These are phyloP conservation scores for Drosophila pachea DNA, from an alignment of 1,140 invertebrate genomes.

Conservation along the genomic window DNA sequence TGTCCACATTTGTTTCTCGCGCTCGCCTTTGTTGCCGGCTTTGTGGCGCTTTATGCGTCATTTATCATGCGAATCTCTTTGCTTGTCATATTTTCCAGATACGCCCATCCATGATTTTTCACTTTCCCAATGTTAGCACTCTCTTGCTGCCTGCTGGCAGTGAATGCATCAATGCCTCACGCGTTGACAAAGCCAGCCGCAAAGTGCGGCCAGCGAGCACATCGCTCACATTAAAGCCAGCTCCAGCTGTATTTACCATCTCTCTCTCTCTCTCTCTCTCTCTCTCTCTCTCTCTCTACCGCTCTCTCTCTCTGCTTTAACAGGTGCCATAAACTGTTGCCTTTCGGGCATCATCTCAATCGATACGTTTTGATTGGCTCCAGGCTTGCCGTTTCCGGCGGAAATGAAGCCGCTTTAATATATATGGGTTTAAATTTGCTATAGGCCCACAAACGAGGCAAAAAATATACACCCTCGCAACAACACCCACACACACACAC, in stretches of 20 bases:
- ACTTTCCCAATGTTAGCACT: constrained; percentile 51
- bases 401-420: constrained; percentile 46
- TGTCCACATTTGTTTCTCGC: constrained; percentile 56
- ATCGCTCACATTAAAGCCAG: constrained; percentile 29
- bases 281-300: background rate
- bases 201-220: constrained; percentile 10
- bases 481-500: constrained; percentile 19
- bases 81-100: constrained; percentile 56
- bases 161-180: constrained; percentile 46
- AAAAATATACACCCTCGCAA: background rate
- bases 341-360: constrained; percentile 5
- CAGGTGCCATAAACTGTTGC: background rate
- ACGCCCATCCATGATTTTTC: constrained; percentile 61
- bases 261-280: background rate
- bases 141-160: constrained; percentile 20
- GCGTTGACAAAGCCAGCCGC: constrained; percentile 26
- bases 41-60: constrained; percentile 66
- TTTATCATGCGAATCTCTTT: constrained; percentile 67
- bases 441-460: too few relatives aligned
- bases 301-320: background rate
- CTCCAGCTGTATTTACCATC: background rate
- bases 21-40: constrained; percentile 48
- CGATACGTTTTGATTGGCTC: background rate
- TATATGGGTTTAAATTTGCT: background rate
- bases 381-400: constrained; percentile 52